Evolutionary conservation across 2,888 invertebrate species (phyloP).

Genomic region (Netelia inedita): DNA sequence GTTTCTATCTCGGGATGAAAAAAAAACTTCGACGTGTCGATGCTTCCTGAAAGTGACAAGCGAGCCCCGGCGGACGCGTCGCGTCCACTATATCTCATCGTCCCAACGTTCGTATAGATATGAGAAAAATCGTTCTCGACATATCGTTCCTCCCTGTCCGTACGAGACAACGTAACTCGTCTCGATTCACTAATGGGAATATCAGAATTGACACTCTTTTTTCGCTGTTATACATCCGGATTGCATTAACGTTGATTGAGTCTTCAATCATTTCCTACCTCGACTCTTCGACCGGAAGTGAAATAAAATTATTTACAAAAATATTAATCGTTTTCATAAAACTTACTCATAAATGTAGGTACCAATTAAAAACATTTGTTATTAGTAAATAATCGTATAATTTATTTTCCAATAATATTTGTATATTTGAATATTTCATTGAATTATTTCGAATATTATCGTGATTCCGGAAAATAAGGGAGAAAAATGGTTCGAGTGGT

Average conservation of each 20-base stretch:
- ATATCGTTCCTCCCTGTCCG: conserved; percentile 18
- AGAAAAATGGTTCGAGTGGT: not conserved
- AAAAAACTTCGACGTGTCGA: conserved; percentile 53
- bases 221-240: conserved; percentile 14
- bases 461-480: not conserved
- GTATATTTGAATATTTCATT: too few relatives aligned
- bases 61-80: conserved; percentile 33
- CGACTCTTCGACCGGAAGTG: not conserved
- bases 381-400: too few relatives aligned
- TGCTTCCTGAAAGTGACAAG: conserved; percentile 56
- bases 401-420: too few relatives aligned
- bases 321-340: not conserved
- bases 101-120: not conserved
- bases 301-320: not conserved
- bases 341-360: not conserved
- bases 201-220: conserved; percentile 16
- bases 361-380: too few relatives aligned
- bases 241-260: not conserved
- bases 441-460: too few relatives aligned
- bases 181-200: conserved; percentile 39
- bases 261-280: conserved; percentile 22
- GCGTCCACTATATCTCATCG: conserved; percentile 30
- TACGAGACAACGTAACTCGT: not conserved
- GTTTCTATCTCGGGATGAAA: conserved; percentile 34
- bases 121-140: conserved; percentile 19